A percentile compares a stretch with the other conserved stretches of the same genome.
Evolutionary conservation across 1,140 invertebrate species (phyloP).

Genomic region (Polypedilum vanderplanki): DNA sequence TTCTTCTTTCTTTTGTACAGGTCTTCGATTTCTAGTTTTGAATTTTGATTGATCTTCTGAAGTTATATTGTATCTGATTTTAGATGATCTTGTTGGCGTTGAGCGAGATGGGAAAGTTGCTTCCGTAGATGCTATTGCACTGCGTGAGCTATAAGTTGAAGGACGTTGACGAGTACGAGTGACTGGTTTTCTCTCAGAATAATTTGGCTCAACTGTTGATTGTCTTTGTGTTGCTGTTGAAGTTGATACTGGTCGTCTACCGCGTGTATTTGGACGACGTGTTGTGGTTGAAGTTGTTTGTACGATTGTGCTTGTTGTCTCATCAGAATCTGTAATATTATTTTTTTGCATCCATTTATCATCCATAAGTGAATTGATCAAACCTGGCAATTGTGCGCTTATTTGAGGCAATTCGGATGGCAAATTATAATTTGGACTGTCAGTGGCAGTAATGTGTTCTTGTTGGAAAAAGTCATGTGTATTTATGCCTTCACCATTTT

Average conservation of each 20-base stretch:
- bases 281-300: slow-evolving; percentile 43
- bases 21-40: slow-evolving; percentile 36
- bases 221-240: slow-evolving; percentile 32
- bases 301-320: slow-evolving; percentile 35
- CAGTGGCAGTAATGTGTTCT: neutral
- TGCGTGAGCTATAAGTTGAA: slow-evolving; percentile 34
- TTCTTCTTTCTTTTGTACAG: slow-evolving; percentile 35
- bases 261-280: slow-evolving; percentile 42
- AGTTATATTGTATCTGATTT: slow-evolving; percentile 42
- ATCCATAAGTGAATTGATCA: slow-evolving; percentile 55
- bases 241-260: slow-evolving; percentile 33
- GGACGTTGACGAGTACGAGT: slow-evolving; percentile 37
- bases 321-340: slow-evolving; percentile 36
- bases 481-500: slow-evolving; percentile 10
- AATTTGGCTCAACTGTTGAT: slow-evolving; percentile 31
- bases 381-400: slow-evolving; percentile 49
- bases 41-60: slow-evolving; percentile 39
- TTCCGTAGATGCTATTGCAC: slow-evolving; percentile 37
- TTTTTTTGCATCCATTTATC: slow-evolving; percentile 32
- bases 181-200: slow-evolving; percentile 33
- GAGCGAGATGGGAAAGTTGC: slow-evolving; percentile 46
- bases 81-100: slow-evolving; percentile 41
- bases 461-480: slow-evolving; percentile 7
- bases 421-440: slow-evolving; percentile 30
- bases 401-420: slow-evolving; percentile 47